These are phyloP conservation scores for Naja naja DNA, from an alignment of 2,113 vertebrate species.

Conservation along the genomic window DNA sequence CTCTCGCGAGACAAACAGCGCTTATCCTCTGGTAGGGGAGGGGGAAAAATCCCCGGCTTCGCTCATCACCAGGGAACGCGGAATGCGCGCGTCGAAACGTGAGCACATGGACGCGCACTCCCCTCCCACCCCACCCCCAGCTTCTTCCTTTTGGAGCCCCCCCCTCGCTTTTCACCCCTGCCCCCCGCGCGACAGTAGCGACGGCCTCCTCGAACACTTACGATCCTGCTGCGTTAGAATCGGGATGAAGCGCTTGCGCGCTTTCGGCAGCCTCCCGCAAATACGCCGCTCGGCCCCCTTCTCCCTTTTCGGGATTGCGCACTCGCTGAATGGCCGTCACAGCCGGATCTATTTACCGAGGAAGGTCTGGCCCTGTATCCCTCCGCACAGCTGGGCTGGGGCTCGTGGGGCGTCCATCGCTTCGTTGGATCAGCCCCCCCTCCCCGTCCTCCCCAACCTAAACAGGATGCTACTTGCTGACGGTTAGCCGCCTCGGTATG, in stretches of 20 bases:
- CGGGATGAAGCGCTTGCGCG: background rate
- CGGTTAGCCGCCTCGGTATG: background rate
- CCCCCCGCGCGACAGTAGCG: background rate
- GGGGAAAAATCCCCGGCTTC: background rate
- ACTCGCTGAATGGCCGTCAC: conserved; percentile 2
- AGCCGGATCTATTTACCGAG: background rate
- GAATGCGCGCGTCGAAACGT: background rate
- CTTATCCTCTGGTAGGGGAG: background rate
- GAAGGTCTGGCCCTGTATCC: background rate
- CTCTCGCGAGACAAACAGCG: conserved; percentile 1
- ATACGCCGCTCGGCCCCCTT: background rate
- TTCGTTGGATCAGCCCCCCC: background rate
- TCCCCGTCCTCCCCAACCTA: fast-evolving
- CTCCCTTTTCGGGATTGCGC: background rate
- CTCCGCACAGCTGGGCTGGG: background rate
- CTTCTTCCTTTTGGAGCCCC: background rate
- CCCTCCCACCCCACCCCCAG: background rate
- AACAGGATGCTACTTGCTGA: too few relatives aligned
- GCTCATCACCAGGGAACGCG: background rate
- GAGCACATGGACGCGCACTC: background rate
- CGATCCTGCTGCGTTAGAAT: background rate
- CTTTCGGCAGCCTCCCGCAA: background rate
- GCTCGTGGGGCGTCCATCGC: background rate
- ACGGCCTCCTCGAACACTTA: background rate
- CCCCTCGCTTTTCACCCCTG: background rate